Conservation (phyloP, 2,797 vertebrate genomes). For the Morus bassanus region DNA sequence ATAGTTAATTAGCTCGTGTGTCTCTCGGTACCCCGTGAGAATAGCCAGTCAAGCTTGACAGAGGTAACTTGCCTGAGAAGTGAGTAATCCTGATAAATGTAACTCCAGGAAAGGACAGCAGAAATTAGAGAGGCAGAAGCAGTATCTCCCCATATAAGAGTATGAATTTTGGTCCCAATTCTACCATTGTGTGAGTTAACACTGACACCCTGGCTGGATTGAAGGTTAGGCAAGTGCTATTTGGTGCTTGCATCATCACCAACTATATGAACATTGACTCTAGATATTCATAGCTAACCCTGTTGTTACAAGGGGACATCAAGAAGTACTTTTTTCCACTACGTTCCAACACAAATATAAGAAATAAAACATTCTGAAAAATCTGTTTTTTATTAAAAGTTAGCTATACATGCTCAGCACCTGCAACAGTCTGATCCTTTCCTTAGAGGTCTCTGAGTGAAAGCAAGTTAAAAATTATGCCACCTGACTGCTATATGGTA, state of each 20-base stretch:
- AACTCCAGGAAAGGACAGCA: slow-evolving; percentile 2
- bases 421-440: neutral
- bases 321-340: neutral
- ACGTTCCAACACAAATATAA: accelerated
- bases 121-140: slow-evolving; percentile 1
- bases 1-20: slow-evolving; percentile 47
- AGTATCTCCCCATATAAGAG: neutral
- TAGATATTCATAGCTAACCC: neutral
- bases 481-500: neutral
- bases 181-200: neutral
- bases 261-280: neutral
- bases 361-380: neutral
- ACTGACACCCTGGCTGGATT: neutral
- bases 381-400: neutral
- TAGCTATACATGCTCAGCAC: neutral
- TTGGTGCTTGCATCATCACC: neutral
- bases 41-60: slow-evolving; percentile 44
- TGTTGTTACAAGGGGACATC: neutral
- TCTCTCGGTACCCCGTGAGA: neutral
- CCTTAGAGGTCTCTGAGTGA: neutral
- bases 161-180: neutral
- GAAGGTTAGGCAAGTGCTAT: neutral
- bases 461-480: neutral
- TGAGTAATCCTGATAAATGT: slow-evolving; percentile 2
- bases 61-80: slow-evolving; percentile 49